Percentiles rank a stretch among this genome's conserved stretches.
These are phyloP conservation scores for Cyanistes caeruleus DNA, from an alignment of 2,113 vertebrate species.

Conservation along the genomic window DNA sequence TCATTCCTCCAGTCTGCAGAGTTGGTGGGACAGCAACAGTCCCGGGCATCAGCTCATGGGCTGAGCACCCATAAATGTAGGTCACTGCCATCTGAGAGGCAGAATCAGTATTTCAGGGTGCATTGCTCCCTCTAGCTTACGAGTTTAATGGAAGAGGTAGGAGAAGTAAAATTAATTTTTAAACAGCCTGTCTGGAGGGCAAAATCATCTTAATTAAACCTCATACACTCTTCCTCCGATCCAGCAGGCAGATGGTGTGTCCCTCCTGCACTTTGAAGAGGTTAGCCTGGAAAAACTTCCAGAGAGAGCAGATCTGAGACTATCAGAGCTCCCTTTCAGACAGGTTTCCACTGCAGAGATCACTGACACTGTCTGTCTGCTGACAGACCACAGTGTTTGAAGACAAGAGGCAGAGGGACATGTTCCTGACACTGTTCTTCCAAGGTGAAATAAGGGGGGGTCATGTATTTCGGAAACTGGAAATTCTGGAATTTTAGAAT, in stretches of 20 bases:
- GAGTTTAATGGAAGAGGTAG: not conserved
- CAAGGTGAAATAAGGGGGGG: not conserved
- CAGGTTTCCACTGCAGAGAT: not conserved
- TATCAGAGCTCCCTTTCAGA: not conserved
- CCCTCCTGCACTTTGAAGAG: conserved; percentile 19
- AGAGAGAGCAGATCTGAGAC: not conserved
- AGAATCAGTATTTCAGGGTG: not conserved
- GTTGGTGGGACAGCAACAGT: not conserved
- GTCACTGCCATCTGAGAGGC: not conserved
- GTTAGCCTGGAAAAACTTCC: not conserved
- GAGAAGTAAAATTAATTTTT: conserved; percentile 16
- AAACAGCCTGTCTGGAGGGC: conserved; percentile 40
- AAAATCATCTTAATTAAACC: conserved; percentile 50
- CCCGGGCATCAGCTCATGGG: not conserved
- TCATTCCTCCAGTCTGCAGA: not conserved
- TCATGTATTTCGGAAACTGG: not conserved
- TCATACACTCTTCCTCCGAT: conserved; percentile 18
- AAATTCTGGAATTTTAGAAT: not conserved
- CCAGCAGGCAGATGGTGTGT: conserved; percentile 29
- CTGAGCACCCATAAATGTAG: not conserved
- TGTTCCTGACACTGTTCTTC: not conserved
- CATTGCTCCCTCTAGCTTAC: not conserved
- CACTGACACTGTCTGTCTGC: not conserved
- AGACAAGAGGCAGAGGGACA: not conserved
- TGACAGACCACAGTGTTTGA: not conserved